Percentiles rank a stretch among this genome's conserved stretches.
Conservation (phyloP, 1,140 invertebrate genomes). For the Euura saliciscinereae region DNA sequence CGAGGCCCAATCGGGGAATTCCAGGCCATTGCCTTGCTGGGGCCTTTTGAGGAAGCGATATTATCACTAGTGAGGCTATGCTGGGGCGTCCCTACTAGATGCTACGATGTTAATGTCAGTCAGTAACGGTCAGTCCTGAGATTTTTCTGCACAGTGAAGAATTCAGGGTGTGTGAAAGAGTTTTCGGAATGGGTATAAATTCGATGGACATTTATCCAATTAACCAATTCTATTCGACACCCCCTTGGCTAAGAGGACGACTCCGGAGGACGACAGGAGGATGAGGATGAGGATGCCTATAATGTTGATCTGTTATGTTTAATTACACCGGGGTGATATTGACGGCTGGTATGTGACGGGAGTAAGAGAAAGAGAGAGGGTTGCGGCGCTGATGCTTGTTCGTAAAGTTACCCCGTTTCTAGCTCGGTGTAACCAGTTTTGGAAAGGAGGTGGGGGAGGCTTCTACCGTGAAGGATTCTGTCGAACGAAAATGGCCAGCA, state of each 20-base stretch:
- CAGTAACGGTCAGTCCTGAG: too few species aligned
- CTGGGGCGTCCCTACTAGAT: too few species aligned
- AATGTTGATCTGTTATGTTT: slow-evolving; percentile 61
- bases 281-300: background rate
- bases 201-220: slow-evolving; percentile 62
- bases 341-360: slow-evolving; percentile 50
- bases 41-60: too few species aligned
- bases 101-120: too few species aligned
- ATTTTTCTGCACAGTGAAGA: too few species aligned
- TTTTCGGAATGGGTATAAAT: slow-evolving; percentile 24
- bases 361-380: slow-evolving; percentile 26
- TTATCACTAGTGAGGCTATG: too few species aligned
- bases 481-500: slow-evolving; percentile 58
- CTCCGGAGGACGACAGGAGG: too few species aligned
- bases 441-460: slow-evolving; percentile 22
- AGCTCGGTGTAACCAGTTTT: background rate
- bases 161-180: too few species aligned
- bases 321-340: slow-evolving; percentile 55
- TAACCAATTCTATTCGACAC: slow-evolving; percentile 48
- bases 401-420: slow-evolving; percentile 56
- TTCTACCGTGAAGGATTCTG: slow-evolving; percentile 46
- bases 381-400: slow-evolving; percentile 48
- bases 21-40: too few species aligned
- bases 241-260: background rate
- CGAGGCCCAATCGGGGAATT: too few species aligned